Conservation (phyloP, 2,888 invertebrate genomes). For the Actias luna region DNA sequence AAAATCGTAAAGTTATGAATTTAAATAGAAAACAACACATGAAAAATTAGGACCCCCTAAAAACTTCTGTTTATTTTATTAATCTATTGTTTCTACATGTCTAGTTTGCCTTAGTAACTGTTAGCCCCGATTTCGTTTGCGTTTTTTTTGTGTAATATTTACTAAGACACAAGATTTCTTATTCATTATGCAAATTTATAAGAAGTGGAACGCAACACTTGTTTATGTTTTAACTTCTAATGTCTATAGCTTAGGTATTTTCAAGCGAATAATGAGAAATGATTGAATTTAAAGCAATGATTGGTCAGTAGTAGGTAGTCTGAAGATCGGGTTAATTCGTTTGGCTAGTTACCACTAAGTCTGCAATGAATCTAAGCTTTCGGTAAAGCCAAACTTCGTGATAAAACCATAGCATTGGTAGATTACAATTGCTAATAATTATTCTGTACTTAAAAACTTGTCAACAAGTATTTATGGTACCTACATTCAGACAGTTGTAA, state of each 20-base stretch:
- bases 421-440: neutral
- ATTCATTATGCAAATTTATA: neutral
- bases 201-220: neutral
- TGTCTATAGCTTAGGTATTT: neutral
- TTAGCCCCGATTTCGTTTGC: too few species aligned
- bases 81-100: too few species aligned
- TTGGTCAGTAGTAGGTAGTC: too few species aligned
- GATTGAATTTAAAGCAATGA: too few species aligned
- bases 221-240: neutral
- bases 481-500: too few species aligned
- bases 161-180: neutral
- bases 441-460: neutral
- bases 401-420: neutral
- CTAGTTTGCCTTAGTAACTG: too few species aligned
- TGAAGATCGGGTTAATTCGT: too few species aligned
- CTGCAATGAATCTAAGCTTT: neutral
- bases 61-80: too few species aligned
- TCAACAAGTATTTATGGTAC: too few species aligned
- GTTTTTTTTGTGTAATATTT: neutral
- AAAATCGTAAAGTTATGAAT: too few species aligned
- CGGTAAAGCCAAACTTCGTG: neutral
- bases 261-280: neutral
- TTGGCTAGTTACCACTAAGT: neutral
- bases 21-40: too few species aligned
- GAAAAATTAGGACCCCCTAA: too few species aligned